These are phyloP conservation scores for Chorisops tibialis DNA, from an alignment of 2,888 invertebrate genomes.

Conservation along the genomic window DNA sequence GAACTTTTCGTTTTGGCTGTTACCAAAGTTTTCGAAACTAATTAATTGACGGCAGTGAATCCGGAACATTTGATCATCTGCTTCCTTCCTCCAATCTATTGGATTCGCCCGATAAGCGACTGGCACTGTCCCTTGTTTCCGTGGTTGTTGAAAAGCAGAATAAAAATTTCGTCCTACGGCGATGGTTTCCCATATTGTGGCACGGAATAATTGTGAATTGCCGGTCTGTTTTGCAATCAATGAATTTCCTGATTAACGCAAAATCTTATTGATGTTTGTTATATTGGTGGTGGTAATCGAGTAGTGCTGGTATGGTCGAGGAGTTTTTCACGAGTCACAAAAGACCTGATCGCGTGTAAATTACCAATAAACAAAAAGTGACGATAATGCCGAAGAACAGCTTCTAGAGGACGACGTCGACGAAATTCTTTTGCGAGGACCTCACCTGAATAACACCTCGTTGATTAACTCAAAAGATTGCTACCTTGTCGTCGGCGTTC, in stretches of 20 bases:
- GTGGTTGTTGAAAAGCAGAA: not conserved
- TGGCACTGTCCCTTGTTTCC: too few species aligned
- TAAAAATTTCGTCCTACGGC: conserved; percentile 2
- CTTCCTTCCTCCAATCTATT: too few species aligned
- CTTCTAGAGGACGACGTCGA: not conserved
- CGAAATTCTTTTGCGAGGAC: not conserved
- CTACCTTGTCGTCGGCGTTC: conserved; percentile 7
- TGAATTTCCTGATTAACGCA: conserved; percentile 21
- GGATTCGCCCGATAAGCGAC: too few species aligned
- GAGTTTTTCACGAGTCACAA: not conserved
- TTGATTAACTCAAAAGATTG: conserved; percentile 10
- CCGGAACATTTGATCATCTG: not conserved
- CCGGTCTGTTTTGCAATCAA: conserved; percentile 24
- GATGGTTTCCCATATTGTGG: conserved; percentile 4
- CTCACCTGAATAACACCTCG: not conserved
- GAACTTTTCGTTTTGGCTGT: not conserved
- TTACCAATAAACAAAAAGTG: conserved; percentile 13
- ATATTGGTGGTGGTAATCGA: not conserved
- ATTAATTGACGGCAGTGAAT: conserved; percentile 2
- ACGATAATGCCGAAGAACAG: not conserved
- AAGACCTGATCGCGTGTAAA: conserved; percentile 13
- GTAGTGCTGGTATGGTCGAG: not conserved
- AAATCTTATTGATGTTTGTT: not conserved
- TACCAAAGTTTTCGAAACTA: not conserved
- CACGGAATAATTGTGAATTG: conserved; percentile 14